Evolutionary conservation across 1,140 invertebrate species (phyloP), one percentile per base, ranked within the genome.

Genomic region (Cydia pomonella): DNA sequence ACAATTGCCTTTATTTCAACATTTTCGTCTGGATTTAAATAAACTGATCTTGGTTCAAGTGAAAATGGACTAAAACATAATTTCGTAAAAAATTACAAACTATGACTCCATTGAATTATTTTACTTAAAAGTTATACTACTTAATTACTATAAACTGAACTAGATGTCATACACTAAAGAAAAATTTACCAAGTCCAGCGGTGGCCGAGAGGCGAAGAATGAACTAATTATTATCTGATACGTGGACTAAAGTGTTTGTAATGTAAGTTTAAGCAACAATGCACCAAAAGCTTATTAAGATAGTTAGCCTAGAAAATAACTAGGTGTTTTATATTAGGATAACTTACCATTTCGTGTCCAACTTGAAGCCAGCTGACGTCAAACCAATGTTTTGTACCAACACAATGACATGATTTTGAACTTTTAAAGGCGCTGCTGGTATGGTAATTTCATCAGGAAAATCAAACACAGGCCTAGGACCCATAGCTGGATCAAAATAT

Each of bases 391-490:
- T 92, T 27, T 86, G 84, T 13, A 92, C 74, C 9, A 74, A 75
- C 18, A 88, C 25, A 12, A 78, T 77, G n/a, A 78, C 69, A 59
- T 80, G 38, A 73, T 82, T 91, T 77, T 91, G 84, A 50, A 91
- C 76, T 76, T 92, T 92, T 6, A 92, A 62, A 9, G 91, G 91
- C 29, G 77, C 80, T 73, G 82, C 82, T 38, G 88, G 84, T 63
- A 92, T 78, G 5, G 75, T 44, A 5, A 92, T 72, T 73, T 80
- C 59, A 79, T 92, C 88, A 7, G 91, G 89, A 76, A 91, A 88
- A 77, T 92, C 79, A 18, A 92, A 82, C 29, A 91, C 62, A 9
- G 87, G 88, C 73, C 88, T 83, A 29, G 91, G 88, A 3, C 91
- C 89, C 83, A 92, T 87, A 12, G 82, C 91, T 92, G 71, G 38